phyloP scores from a whole-genome alignment of 2,888 invertebrate genomes.

The Gastracanthus pulcherrimus region DNA sequence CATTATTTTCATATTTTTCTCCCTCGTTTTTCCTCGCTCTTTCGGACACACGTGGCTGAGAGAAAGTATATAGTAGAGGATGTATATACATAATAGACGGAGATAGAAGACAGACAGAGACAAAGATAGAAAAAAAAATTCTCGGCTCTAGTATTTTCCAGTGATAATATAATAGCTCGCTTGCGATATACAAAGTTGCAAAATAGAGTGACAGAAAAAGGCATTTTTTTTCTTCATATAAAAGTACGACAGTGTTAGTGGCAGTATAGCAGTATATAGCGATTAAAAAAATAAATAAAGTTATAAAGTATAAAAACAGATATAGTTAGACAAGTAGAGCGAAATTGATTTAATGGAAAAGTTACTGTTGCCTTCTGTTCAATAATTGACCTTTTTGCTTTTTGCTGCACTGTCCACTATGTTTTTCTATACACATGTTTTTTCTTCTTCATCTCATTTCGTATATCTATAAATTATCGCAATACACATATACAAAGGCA shows the following conservation, averaged over 20 bases:
- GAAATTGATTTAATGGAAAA: conserved; percentile 31
- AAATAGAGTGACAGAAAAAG: conserved; percentile 13
- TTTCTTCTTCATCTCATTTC: background rate
- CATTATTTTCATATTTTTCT: conserved; percentile 32
- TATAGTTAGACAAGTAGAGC: conserved; percentile 6
- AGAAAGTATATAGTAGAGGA: conserved; percentile 6
- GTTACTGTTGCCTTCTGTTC: conserved; percentile 45
- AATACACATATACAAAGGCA: conserved; percentile 16
- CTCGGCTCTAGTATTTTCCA: conserved; percentile 9
- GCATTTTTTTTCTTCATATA: background rate
- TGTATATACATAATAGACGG: conserved; percentile 31
- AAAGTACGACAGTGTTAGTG: conserved; percentile 7
- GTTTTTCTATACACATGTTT: conserved; percentile 3
- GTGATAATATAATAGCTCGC: background rate
- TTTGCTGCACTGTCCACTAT: conserved; percentile 41
- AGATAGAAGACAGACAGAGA: conserved; percentile 37
- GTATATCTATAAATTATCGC: background rate
- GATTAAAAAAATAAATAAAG: background rate
- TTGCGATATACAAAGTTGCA: conserved; percentile 9
- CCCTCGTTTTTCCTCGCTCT: conserved; percentile 25
- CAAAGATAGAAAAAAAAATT: conserved; percentile 35
- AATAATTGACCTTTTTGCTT: conserved; percentile 34
- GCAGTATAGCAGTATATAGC: conserved; percentile 2
- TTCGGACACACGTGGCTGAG: conserved; percentile 29
- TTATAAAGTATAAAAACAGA: conserved; percentile 8